Evolutionary conservation across 2,797 vertebrate genomes (phyloP), one percentile per base, ranked within the genome.

Genomic region (Hirundo rustica): DNA sequence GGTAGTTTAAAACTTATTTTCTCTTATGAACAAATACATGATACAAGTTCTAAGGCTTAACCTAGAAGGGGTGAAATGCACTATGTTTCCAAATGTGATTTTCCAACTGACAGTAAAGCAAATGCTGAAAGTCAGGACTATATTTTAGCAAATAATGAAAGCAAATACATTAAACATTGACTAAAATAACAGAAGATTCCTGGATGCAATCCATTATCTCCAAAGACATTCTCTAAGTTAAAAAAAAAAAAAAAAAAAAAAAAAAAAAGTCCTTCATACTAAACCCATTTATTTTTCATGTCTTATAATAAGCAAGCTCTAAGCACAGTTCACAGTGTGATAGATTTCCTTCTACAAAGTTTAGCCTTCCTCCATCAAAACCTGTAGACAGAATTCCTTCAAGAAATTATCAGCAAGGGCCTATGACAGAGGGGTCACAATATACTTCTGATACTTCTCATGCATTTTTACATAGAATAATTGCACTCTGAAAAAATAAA

Each of bases 281-380:
- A 53, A 94, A 87, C 44, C 71, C 42, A 88, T 94, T 96, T 96
- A 87, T 93, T 96, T 95, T 96, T 94, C 74, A 82, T 86, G 80
- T 76, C 75, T 91, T 85, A 17, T 79, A 88, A 79, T 82, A 95
- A 85, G 74, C 45, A 94, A 94, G 34, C 70, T 95, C 87, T 91
- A 93, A 94, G 42, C 65, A 60, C 55, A 89, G 70, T 54, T 95
- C 82, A 65, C 65, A 47, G 14, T 92, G 70, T 95, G 82, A 96
- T 95, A 96, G 82, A 96, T 97, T 95, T 96, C 25, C 30, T 95
- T 92, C 82, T 55, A 66, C 48, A 51, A 72, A 88, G 61, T 94
- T 90, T 89, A 80, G 58, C 40, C 11, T 87, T 54, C 45, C 74
- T 96, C 38, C 64, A 61, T 85, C 79, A 67, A 75, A 60, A 74